Evolutionary conservation across 2,888 invertebrate species (phyloP), one percentile per base, ranked within the genome.

Genomic region (Lasioglossum pauxillum): DNA sequence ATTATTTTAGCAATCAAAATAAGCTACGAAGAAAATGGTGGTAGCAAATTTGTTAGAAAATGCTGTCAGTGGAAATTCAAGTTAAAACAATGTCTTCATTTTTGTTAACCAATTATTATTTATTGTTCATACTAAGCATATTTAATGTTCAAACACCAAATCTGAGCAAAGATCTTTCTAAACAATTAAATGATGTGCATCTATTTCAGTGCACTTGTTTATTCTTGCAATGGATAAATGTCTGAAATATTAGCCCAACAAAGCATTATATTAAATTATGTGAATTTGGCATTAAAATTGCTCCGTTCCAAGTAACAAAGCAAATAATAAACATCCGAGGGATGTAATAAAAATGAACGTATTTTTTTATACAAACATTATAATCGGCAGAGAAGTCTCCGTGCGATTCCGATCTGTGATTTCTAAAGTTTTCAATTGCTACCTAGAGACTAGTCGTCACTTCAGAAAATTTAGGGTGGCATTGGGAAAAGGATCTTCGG

Each of bases 401-500:
- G 69, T 10, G 19, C 23, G 69, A 69, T 69, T 69, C 19, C 38
- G 35, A 69, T 69, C 38, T 69, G 38, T 38, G 69, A 69, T 41
- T 23, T 69, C 69, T 38, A 35, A 69, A 69, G 38, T 69, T 69
- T n/a, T 19, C 69, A 41, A 69, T 69, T 69, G 69, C 69, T 38
- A 69, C 38, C 69, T 69, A 10, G 69, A 69, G 69, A 69, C 38
- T 23, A 69, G 38, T 69, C 69, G 38, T 38, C 38, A 69, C 69
- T 69, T 69, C 10, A 69, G 69, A 41, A 69, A 69, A 69, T 69
- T 69, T 69, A 69, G 38, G 69, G 38, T 69, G 38, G 69, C 69
- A 41, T 69, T 69, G 69, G 69, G 69, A 69, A 38, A 69, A 69
- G 38, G 69, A 23, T 69, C 69, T 23, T 69, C 4, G 23, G 69